Percentiles rank a stretch among this genome's conserved stretches.
These are phyloP conservation scores for Sylvicola cinctus DNA, from an alignment of 2,888 invertebrate species.

Conservation along the genomic window DNA sequence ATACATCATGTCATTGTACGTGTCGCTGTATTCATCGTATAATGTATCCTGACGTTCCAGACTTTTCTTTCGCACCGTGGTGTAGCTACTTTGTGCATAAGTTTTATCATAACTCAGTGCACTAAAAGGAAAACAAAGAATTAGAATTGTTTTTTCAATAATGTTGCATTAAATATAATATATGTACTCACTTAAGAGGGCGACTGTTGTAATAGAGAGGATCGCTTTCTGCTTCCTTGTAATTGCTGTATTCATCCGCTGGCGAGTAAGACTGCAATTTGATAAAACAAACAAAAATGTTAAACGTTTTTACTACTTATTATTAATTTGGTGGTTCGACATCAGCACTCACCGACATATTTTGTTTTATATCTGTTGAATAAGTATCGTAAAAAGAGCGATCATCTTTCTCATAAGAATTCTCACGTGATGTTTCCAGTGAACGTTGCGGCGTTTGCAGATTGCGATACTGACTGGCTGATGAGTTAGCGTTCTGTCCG, in stretches of 20 bases:
- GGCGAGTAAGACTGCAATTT: constrained; percentile 9
- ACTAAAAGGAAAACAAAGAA: constrained; percentile 1
- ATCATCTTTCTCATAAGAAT: constrained; percentile 66
- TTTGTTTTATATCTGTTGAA: constrained; percentile 6
- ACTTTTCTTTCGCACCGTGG: constrained; percentile 38
- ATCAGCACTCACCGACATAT: no score
- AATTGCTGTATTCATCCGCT: constrained; percentile 14
- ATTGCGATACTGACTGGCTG: constrained; percentile 53
- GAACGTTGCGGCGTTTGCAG: constrained; percentile 29
- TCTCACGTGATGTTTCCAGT: constrained; percentile 58
- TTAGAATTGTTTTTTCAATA: no score
- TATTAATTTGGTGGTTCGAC: not conserved
- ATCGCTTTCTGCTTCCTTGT: constrained; percentile 30
- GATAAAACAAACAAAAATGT: no score
- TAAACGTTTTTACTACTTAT: no score
- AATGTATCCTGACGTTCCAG: constrained; percentile 61
- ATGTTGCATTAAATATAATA: constrained; percentile 1
- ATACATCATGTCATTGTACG: not conserved
- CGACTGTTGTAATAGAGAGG: constrained; percentile 64
- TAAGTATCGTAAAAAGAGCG: constrained; percentile 22
- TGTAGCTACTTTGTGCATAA: constrained; percentile 1
- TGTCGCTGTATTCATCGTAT: constrained; percentile 36
- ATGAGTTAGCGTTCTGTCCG: constrained; percentile 75
- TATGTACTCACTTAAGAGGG: constrained; percentile 30
- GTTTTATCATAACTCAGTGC: constrained; percentile 7